These are phyloP conservation scores for Tipula unca DNA, from an alignment of 2,888 invertebrate species.

Conservation along the genomic window DNA sequence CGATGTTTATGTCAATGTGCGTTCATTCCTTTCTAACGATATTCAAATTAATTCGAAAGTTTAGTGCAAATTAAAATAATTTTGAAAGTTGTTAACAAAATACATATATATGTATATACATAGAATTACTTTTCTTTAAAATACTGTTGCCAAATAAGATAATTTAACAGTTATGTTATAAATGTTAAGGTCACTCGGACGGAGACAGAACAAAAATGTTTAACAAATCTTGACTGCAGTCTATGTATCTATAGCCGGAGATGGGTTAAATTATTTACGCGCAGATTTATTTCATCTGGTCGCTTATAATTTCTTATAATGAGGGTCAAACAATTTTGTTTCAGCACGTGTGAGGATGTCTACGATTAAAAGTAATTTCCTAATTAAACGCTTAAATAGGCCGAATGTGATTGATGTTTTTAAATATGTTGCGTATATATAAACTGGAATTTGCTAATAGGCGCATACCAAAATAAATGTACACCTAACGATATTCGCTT, in stretches of 20 bases:
- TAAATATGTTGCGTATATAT: too few relatives aligned
- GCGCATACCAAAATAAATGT: too few relatives aligned
- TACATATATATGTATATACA: too few relatives aligned
- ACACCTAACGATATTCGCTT: too few relatives aligned
- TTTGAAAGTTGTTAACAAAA: neutral
- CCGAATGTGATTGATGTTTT: too few relatives aligned
- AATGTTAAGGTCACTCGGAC: neutral
- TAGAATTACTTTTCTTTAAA: neutral
- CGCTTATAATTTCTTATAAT: too few relatives aligned
- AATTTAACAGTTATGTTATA: neutral
- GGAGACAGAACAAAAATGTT: neutral
- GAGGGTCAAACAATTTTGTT: too few relatives aligned
- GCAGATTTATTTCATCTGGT: neutral
- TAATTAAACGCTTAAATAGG: too few relatives aligned
- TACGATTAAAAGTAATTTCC: too few relatives aligned
- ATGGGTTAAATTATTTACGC: neutral
- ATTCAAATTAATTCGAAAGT: constrained; percentile 14
- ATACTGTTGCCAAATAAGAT: neutral
- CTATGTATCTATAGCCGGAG: neutral
- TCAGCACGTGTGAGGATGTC: too few relatives aligned
- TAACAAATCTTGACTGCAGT: too few relatives aligned
- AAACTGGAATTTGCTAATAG: too few relatives aligned
- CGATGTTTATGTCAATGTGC: neutral
- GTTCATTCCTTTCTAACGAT: neutral
- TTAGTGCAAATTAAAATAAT: neutral